phyloP scores from a whole-genome alignment of 2,888 invertebrate genomes.

The Plagodis pulveraria region DNA sequence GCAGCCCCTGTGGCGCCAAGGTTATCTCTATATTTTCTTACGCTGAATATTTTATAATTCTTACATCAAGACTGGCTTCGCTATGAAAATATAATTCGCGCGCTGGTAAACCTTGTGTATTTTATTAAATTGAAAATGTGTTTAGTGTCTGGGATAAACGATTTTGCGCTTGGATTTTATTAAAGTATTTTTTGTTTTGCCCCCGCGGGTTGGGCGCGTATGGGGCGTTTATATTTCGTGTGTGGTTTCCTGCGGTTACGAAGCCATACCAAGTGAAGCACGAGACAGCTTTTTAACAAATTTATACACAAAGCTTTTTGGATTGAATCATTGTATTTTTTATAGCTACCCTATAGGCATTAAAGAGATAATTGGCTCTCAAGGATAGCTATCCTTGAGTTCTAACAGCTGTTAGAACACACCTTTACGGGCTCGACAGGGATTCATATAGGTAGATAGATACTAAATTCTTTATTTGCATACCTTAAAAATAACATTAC shows the following conservation, averaged over 20 bases:
- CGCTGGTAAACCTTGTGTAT: slow-evolving; percentile 17
- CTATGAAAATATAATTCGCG: slow-evolving; percentile 31
- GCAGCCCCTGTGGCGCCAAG: slow-evolving; percentile 12
- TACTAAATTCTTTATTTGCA: too few relatives aligned
- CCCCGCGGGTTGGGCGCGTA: background rate
- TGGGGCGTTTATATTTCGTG: slow-evolving; percentile 1
- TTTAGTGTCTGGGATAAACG: slow-evolving; percentile 23
- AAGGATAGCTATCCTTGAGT: too few relatives aligned
- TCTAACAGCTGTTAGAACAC: too few relatives aligned
- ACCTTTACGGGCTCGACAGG: too few relatives aligned
- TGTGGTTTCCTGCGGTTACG: slow-evolving; percentile 4
- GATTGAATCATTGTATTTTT: too few relatives aligned
- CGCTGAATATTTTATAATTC: slow-evolving; percentile 29
- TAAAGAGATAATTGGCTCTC: too few relatives aligned
- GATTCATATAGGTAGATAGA: too few relatives aligned
- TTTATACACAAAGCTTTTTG: background rate
- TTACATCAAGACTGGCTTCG: slow-evolving; percentile 19
- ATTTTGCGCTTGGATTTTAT: slow-evolving; percentile 14
- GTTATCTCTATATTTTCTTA: slow-evolving; percentile 31
- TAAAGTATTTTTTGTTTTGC: slow-evolving; percentile 2
- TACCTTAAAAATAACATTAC: too few relatives aligned
- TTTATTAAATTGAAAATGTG: slow-evolving; percentile 32
- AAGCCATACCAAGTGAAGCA: background rate
- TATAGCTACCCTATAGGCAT: too few relatives aligned
- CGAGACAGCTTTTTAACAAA: slow-evolving; percentile 1